phyloP scores from a whole-genome alignment of 2,797 vertebrate species.

The Danio jaintianensis region DNA sequence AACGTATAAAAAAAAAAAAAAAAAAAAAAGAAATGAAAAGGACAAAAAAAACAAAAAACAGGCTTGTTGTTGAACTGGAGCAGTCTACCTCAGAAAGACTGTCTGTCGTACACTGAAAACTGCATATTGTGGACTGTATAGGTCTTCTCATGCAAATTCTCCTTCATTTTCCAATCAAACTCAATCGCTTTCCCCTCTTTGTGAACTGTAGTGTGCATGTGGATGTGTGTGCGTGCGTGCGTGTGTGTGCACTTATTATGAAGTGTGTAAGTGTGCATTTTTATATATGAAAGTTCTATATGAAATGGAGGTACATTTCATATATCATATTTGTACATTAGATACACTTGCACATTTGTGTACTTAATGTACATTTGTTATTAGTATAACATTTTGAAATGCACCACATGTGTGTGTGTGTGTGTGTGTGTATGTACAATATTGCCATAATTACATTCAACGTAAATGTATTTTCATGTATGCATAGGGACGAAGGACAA shows the following conservation, averaged over 20 bases:
- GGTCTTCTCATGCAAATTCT: constrained; percentile 82
- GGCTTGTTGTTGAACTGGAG: constrained; percentile 92
- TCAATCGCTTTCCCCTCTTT: constrained; percentile 77
- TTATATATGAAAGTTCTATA: constrained; percentile 67
- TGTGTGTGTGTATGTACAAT: constrained; percentile 83
- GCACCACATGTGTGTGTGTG: constrained; percentile 77
- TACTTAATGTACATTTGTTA: constrained; percentile 84
- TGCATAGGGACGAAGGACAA: constrained; percentile 76
- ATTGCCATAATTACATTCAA: constrained; percentile 81
- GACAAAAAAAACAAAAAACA: constrained; percentile 61
- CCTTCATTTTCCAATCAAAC: constrained; percentile 67
- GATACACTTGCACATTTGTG: constrained; percentile 82
- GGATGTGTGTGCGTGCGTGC: constrained; percentile 61
- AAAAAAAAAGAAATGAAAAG: constrained; percentile 63
- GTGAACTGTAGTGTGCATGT: constrained; percentile 77
- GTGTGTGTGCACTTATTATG: constrained; percentile 77
- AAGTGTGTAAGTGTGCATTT: constrained; percentile 73
- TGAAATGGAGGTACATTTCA: constrained; percentile 76
- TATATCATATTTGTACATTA: constrained; percentile 78
- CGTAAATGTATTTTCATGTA: constrained; percentile 83
- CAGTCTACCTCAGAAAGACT: constrained; percentile 99
- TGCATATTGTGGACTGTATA: constrained; percentile 85
- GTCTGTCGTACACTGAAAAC: constrained; percentile 89
- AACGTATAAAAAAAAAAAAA: constrained; percentile 2
- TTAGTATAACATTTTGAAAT: constrained; percentile 77